Evolutionary conservation across 2,113 vertebrate species (phyloP).

Genomic region (Athene cunicularia): DNA sequence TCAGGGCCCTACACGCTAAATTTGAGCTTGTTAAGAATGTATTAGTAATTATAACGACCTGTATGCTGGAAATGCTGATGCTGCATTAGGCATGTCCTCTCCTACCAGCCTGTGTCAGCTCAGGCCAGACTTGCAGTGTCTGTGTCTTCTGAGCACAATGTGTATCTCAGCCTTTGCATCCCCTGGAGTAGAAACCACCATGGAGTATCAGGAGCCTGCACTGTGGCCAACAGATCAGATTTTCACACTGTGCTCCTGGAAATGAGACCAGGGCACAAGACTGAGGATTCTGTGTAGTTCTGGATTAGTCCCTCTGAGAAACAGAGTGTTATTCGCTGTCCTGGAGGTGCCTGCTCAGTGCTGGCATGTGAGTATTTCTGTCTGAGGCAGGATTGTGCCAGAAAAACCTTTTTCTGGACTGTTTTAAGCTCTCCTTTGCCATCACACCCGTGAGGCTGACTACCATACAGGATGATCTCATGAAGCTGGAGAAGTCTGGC

Average conservation of each 20-base stretch:
- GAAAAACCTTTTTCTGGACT: background rate
- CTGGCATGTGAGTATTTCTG: background rate
- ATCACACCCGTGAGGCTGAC: background rate
- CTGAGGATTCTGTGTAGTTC: background rate
- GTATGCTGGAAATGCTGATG: background rate
- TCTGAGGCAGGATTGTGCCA: background rate
- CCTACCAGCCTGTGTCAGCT: fast-evolving
- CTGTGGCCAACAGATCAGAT: background rate
- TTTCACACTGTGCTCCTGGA: background rate
- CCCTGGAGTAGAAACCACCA: background rate
- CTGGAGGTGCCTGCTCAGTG: background rate
- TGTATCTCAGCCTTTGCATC: background rate
- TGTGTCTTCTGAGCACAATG: background rate
- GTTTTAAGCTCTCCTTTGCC: background rate
- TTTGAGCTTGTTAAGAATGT: background rate
- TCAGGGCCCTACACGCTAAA: background rate
- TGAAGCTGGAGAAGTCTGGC: background rate
- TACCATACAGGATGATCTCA: background rate
- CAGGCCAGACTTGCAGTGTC: background rate
- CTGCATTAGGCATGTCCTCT: background rate
- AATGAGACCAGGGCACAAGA: background rate
- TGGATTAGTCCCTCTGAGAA: background rate
- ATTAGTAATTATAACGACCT: background rate
- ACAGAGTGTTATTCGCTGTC: background rate
- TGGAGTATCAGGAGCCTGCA: background rate